A percentile compares a stretch with the other conserved stretches of the same genome.
phyloP scores from a whole-genome alignment of 2,888 invertebrate genomes.

The Drosophila demipolita region DNA sequence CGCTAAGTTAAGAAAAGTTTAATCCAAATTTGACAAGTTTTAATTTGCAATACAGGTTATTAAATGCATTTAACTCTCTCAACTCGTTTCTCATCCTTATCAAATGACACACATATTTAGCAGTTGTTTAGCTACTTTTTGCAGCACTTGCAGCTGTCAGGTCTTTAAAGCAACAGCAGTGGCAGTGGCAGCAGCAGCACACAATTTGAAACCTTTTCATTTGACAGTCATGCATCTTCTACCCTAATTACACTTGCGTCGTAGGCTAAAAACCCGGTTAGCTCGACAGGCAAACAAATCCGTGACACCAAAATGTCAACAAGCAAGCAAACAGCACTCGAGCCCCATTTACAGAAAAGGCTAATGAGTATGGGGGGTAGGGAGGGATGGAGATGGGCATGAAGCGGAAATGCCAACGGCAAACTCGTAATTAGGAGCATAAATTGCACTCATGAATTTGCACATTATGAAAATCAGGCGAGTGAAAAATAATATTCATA shows the following conservation, averaged over 20 bases:
- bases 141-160: slow-evolving; percentile 10
- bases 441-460: slow-evolving; percentile 46
- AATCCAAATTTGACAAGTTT: not conserved
- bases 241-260: slow-evolving; percentile 52
- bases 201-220: slow-evolving; percentile 41
- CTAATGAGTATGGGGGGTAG: slow-evolving; percentile 61
- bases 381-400: slow-evolving; percentile 46
- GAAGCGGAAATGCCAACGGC: slow-evolving; percentile 70
- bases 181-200: not conserved
- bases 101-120: slow-evolving; percentile 17
- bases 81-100: not conserved
- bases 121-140: slow-evolving; percentile 2
- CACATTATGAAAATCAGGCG: slow-evolving; percentile 37
- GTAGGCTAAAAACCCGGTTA: slow-evolving; percentile 31
- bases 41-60: not conserved
- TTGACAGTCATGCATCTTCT: slow-evolving; percentile 42
- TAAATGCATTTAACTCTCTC: not conserved
- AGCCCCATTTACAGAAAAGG: slow-evolving; percentile 62
- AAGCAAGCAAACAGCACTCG: slow-evolving; percentile 54
- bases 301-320: slow-evolving; percentile 78
- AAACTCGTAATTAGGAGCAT: slow-evolving; percentile 58
- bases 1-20: not conserved
- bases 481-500: slow-evolving; percentile 34
- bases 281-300: slow-evolving; percentile 42
- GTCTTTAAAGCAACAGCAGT: slow-evolving; percentile 36